phyloP scores from a whole-genome alignment of 2,888 invertebrate genomes.

The Aphidius colemani region DNA sequence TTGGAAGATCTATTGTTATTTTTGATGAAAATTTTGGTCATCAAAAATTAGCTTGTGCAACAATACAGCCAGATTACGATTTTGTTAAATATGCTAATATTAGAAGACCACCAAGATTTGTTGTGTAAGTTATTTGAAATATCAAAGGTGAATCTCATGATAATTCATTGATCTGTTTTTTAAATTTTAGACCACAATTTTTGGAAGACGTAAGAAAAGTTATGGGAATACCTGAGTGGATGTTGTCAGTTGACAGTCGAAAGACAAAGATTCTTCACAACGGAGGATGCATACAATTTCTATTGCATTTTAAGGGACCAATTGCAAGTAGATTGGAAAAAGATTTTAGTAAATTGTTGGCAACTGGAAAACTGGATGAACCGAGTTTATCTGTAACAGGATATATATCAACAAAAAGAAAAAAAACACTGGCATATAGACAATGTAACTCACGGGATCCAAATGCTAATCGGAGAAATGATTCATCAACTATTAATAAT shows the following conservation, averaged over 20 bases:
- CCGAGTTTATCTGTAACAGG: slow-evolving; percentile 82
- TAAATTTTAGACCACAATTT: slow-evolving; percentile 75
- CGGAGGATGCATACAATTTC: slow-evolving; percentile 81
- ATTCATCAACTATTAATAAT: no score
- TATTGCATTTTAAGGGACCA: slow-evolving; percentile 86
- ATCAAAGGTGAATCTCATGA: not conserved
- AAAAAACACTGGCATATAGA: slow-evolving; percentile 73
- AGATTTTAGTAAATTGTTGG: slow-evolving; percentile 77
- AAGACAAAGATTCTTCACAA: slow-evolving; percentile 77
- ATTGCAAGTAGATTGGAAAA: slow-evolving; percentile 78
- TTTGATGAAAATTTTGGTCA: slow-evolving; percentile 74
- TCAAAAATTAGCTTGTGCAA: slow-evolving; percentile 85
- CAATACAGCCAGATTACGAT: slow-evolving; percentile 88
- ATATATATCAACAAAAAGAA: slow-evolving; percentile 72
- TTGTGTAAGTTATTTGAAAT: slow-evolving; percentile 68
- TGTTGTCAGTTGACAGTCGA: slow-evolving; percentile 82
- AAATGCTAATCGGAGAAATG: slow-evolving; percentile 58
- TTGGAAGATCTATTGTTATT: slow-evolving; percentile 85
- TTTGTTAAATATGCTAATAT: slow-evolving; percentile 88
- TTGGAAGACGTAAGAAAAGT: slow-evolving; percentile 79
- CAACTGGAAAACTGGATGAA: slow-evolving; percentile 73
- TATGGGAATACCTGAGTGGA: slow-evolving; percentile 89
- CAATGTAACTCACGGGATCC: slow-evolving; percentile 78
- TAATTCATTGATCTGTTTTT: not conserved
- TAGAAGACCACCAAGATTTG: slow-evolving; percentile 84